Percentiles rank a stretch among this genome's conserved stretches.
These are phyloP conservation scores for Hemicordylus capensis DNA, from an alignment of 2,113 vertebrate species.

Conservation along the genomic window DNA sequence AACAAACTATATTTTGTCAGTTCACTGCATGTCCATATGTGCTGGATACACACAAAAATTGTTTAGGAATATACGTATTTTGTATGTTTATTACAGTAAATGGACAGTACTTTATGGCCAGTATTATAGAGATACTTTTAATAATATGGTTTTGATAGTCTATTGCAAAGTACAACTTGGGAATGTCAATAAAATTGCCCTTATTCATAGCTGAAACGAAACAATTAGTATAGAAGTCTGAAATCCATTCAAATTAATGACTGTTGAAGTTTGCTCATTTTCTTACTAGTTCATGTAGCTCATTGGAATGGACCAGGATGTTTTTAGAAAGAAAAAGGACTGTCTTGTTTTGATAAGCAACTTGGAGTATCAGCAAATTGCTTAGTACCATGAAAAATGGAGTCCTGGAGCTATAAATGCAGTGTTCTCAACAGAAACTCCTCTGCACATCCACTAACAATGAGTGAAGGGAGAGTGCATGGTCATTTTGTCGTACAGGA, in stretches of 20 bases:
- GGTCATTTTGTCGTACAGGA: too few relatives aligned
- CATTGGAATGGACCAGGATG: conserved; percentile 43
- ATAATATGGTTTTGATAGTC: conserved; percentile 48
- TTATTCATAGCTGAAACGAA: conserved; percentile 39
- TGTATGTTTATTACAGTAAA: conserved; percentile 60
- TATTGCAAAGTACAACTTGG: conserved; percentile 55
- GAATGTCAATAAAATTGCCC: conserved; percentile 53
- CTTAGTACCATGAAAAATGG: too few relatives aligned
- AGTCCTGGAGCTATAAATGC: too few relatives aligned
- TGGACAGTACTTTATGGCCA: conserved; percentile 54
- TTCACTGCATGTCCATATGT: too few relatives aligned
- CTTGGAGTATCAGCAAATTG: conserved; percentile 57
- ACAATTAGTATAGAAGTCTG: conserved; percentile 25
- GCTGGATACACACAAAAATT: too few relatives aligned
- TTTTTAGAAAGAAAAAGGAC: conserved; percentile 43
- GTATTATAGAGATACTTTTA: conserved; percentile 53
- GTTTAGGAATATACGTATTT: too few relatives aligned
- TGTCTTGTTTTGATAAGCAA: conserved; percentile 30
- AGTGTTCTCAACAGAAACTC: too few relatives aligned
- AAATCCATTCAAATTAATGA: conserved; percentile 23
- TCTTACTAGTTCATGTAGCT: background rate
- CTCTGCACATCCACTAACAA: too few relatives aligned
- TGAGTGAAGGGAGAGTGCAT: too few relatives aligned
- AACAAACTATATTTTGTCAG: too few relatives aligned
- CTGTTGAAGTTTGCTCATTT: conserved; percentile 4